Evolutionary conservation across 2,113 vertebrate species (phyloP).

Genomic region (Lutjanus erythropterus): DNA sequence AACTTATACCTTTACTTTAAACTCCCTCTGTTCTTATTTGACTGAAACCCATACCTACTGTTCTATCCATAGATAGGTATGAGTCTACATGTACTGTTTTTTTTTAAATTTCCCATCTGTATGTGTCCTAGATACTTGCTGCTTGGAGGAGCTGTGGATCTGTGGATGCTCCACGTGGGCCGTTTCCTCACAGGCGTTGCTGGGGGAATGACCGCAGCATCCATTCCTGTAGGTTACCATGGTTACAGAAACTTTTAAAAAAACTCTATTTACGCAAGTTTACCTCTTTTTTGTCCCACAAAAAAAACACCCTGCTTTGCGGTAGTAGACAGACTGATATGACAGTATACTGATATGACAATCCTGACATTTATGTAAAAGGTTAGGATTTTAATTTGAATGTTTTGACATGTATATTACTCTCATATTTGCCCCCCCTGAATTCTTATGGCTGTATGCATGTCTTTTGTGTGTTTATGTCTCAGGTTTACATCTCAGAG

Average conservation of each 20-base stretch:
- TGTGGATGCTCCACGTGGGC: slow-evolving; percentile 92
- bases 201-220: slow-evolving; percentile 89
- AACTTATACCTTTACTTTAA: too few species aligned
- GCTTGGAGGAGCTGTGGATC: slow-evolving; percentile 86
- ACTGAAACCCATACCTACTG: background rate
- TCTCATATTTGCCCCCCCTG: background rate
- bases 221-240: slow-evolving; percentile 90
- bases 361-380: background rate
- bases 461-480: slow-evolving; percentile 29
- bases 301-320: background rate
- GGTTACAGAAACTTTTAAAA: slow-evolving; percentile 11
- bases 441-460: slow-evolving; percentile 1
- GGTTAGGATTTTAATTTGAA: background rate
- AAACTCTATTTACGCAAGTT: background rate
- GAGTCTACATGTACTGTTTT: background rate
- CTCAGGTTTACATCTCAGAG: slow-evolving; percentile 96
- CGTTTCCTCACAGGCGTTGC: slow-evolving; percentile 91
- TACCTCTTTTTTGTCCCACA: background rate
- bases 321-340: too few species aligned
- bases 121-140: slow-evolving; percentile 84
- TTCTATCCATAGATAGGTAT: background rate
- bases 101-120: background rate
- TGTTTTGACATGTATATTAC: background rate
- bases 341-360: background rate
- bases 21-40: background rate